phyloP scores from a whole-genome alignment of 1,140 invertebrate species.

The Drosophila truncata region DNA sequence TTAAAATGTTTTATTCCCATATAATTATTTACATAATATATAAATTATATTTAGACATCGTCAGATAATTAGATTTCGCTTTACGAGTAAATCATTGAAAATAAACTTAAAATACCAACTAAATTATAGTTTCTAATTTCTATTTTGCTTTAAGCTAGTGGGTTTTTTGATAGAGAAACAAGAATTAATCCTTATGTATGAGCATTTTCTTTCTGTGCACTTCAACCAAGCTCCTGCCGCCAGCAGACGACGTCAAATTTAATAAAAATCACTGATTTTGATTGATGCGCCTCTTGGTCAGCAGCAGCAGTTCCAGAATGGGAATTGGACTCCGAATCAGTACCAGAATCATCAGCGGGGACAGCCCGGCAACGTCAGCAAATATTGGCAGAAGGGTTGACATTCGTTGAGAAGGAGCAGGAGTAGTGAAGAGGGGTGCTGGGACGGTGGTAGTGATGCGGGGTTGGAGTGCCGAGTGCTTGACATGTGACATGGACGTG shows the following conservation, averaged over 20 bases:
- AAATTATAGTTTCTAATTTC: too few species aligned
- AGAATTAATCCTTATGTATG: too few species aligned
- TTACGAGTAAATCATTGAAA: too few species aligned
- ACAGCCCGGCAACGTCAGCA: conserved; percentile 57
- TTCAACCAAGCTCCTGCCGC: conserved; percentile 37
- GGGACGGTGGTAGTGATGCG: background rate
- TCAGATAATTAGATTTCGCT: too few species aligned
- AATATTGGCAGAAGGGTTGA: conserved; percentile 78
- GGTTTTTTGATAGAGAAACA: too few species aligned
- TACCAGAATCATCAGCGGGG: conserved; percentile 25
- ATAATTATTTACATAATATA: background rate
- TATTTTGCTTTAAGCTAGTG: too few species aligned
- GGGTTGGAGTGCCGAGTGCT: conserved; percentile 28
- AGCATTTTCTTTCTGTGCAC: conserved; percentile 16
- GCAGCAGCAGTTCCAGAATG: conserved; percentile 33
- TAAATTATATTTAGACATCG: background rate
- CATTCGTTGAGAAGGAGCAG: conserved; percentile 13
- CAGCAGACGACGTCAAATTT: conserved; percentile 84
- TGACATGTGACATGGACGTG: conserved; percentile 75
- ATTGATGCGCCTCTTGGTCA: conserved; percentile 81
- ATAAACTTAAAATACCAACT: too few species aligned
- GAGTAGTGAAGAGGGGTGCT: background rate
- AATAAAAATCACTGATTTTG: conserved; percentile 85
- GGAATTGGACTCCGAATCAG: conserved; percentile 29
- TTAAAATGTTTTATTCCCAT: background rate